Base-by-base conservation (phyloP, 2,888 invertebrate genomes). In the Petrophora chlorosata region DNA sequence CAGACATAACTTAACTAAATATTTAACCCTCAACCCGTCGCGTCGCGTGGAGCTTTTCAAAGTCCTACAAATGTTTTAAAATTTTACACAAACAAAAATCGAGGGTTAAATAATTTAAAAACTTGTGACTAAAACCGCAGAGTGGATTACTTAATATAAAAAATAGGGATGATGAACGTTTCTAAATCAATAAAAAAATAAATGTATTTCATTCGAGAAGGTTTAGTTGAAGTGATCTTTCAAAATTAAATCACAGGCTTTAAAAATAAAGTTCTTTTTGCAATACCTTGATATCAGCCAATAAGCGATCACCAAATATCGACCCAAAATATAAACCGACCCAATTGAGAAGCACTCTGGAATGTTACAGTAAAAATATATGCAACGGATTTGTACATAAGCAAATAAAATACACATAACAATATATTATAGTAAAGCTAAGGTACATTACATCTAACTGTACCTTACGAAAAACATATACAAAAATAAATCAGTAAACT, bases 311-410 rank as follows among this genome's bases (percentile, higher is more conserved):
- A 35, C 35, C 35, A 14, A 9, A 34, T 13, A 4, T 13, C 17
- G 10, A 22, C n/a, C n/a, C 5, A 28, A 33, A 5, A 19, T 10
- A 30, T 35, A 32, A 38, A 13, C 43, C 36, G 14, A 33, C 40
- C 26, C 8, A 29, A 47, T 36, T 26, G 7, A 38, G 36, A 48
- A 43, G 40, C 35, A 45, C 36, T 9, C 26, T 51, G 55, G 51
- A 55, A 55, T 55, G 51, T 55, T 12, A 34, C 15, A 39, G 40
- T 41, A 36, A 19, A 40, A 26, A 26, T 10, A 22, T 9, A 17
- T 30, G 0, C 9, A 17, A 38, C 15, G 28, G 15, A 38, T 28
- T 25, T 28, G 25, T 25, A 26, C 16, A 14, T 5, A 36, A 0
- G 1, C 15, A 14, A 14, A 36, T 30, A 36, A 36, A 36, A 10